A percentile compares a stretch with the other conserved stretches of the same genome.
Evolutionary conservation across 2,888 invertebrate species (phyloP).

Genomic region (Lithophane ornitopus): DNA sequence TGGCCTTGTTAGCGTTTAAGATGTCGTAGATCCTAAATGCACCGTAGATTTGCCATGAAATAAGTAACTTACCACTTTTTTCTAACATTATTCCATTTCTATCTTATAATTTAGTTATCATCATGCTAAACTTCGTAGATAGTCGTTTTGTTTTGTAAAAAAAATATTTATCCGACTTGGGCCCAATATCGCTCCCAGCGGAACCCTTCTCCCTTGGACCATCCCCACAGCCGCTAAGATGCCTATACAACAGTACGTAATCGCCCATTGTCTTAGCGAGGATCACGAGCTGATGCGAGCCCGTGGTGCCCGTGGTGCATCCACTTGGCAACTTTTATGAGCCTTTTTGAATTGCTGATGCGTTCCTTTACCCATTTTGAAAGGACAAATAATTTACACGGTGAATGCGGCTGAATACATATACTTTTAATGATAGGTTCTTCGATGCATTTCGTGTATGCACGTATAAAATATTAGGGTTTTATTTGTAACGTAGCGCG

Average conservation of each 20-base stretch:
- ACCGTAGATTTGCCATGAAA: not conserved
- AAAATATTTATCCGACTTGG: not conserved
- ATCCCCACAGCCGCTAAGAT: constrained; percentile 68
- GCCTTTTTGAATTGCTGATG: constrained; percentile 66
- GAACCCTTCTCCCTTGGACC: constrained; percentile 67
- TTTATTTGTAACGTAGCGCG: constrained; percentile 2
- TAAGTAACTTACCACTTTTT: not conserved
- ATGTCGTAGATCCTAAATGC: not conserved
- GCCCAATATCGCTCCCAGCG: constrained; percentile 20
- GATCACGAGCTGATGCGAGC: constrained; percentile 86
- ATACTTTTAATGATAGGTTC: constrained; percentile 51
- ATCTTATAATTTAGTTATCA: no score
- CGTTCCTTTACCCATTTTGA: constrained; percentile 59
- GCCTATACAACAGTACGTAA: constrained; percentile 81
- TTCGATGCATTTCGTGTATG: constrained; percentile 22
- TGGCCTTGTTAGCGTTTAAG: not conserved
- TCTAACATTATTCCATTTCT: not conserved
- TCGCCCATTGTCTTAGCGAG: constrained; percentile 84
- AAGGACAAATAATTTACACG: constrained; percentile 67
- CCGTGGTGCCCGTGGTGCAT: constrained; percentile 71
- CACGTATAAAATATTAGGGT: constrained; percentile 3
- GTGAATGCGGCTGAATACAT: constrained; percentile 58
- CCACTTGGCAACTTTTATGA: constrained; percentile 70
- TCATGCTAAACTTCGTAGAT: no score
- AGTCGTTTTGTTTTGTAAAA: no score